Conservation (phyloP, 1,140 invertebrate genomes). For the Plectus sambesii region DNA sequence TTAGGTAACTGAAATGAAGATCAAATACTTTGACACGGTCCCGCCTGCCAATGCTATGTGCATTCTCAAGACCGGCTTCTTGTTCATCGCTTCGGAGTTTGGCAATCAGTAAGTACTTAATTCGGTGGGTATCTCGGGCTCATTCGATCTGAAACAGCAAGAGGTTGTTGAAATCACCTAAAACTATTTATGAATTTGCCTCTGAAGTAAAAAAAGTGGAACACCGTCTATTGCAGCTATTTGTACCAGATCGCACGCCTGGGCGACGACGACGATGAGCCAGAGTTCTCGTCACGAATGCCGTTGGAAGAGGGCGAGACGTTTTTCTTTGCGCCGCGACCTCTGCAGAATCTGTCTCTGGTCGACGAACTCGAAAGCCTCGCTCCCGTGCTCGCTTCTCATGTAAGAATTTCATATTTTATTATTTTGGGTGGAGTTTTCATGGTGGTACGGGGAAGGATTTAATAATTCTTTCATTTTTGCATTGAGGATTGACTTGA, state of each 20-base stretch:
- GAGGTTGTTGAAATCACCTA: no score
- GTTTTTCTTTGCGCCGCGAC: conserved; percentile 92
- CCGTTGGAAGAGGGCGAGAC: conserved; percentile 96
- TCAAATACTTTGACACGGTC: conserved; percentile 99
- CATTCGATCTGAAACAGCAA: conserved; percentile 14
- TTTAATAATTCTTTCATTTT: no score
- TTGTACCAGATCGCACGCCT: conserved; percentile 97
- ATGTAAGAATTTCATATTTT: conserved; percentile 53
- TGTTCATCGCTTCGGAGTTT: conserved; percentile 97
- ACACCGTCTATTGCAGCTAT: conserved; percentile 61
- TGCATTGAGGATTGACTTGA: no score
- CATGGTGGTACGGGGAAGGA: no score
- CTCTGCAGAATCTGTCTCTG: conserved; percentile 83
- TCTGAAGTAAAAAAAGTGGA: no score
- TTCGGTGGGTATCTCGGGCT: conserved; percentile 18
- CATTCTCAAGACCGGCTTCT: conserved; percentile 93
- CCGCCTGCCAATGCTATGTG: conserved; percentile 81
- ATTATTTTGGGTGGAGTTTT: no score
- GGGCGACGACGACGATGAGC: conserved; percentile 97
- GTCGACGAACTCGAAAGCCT: conserved; percentile 97
- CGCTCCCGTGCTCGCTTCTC: conserved; percentile 76
- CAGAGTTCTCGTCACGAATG: conserved; percentile 96
- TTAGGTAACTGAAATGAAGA: conserved; percentile 92
- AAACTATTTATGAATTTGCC: no score
- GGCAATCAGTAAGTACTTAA: conserved; percentile 77